Conservation (phyloP, 2,113 vertebrate species). For the Ivindomyrus marchei region DNA sequence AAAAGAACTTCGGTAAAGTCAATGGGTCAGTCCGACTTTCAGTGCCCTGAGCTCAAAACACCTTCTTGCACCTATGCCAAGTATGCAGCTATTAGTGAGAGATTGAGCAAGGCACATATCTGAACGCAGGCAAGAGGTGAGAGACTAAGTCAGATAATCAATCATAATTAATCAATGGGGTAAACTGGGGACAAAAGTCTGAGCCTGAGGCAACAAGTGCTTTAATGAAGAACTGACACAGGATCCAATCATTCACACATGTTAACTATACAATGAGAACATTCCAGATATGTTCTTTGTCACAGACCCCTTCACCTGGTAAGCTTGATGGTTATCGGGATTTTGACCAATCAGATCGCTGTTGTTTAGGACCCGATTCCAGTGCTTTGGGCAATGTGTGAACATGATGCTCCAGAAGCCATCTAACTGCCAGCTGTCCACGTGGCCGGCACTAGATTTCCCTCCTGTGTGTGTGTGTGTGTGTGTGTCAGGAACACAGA, state of each 20-base stretch:
- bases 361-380: not conserved
- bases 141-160: not conserved
- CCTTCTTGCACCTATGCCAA: not conserved
- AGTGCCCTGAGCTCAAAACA: not conserved
- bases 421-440: not conserved
- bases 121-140: not conserved
- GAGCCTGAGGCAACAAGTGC: not conserved
- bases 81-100: not conserved
- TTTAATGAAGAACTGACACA: not conserved
- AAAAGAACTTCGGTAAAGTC: not conserved
- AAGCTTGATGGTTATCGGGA: not conserved
- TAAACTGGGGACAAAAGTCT: not conserved
- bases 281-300: not conserved
- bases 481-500: constrained; percentile 45
- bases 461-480: not conserved
- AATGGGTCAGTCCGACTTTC: not conserved
- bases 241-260: not conserved
- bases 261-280: not conserved
- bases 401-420: not conserved
- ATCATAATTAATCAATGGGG: too few relatives aligned
- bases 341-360: not conserved
- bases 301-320: not conserved
- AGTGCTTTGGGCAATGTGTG: not conserved
- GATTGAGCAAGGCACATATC: not conserved
- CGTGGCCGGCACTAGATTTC: not conserved